Evolutionary conservation across 2,113 vertebrate genomes (phyloP), one percentile per base, ranked within the genome.

Genomic region (Noctilio leporinus): DNA sequence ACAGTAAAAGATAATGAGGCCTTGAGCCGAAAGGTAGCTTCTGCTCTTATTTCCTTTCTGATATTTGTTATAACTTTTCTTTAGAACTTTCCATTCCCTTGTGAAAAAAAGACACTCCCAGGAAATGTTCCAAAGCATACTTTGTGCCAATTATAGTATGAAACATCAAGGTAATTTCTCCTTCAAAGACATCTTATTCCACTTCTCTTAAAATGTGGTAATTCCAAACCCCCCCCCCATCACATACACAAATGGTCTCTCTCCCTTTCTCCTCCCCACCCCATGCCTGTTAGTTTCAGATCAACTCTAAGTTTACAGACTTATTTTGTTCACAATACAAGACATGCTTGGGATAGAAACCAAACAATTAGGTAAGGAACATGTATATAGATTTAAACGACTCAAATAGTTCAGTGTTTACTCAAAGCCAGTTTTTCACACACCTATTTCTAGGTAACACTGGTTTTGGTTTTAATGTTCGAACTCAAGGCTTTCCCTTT

Each of bases 111-210:
- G n/a, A 78, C 62, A 86, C 40, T 67, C 20, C 35, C 87, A 35
- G 28, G 49, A 89, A 89, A 86, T 22, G 35, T 64, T 78, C 55
- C 49, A 86, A 96, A 76, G 67, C 6, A 94, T 47, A 80, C 35
- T 67, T 33, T 55, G 17, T 89, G 45, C 43, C 80, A 26, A 11
- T 49, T 70, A 69, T 35, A 49, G 7, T 83, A 65, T 83, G 30
- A 95, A 91, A 70, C 55, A 80, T 78, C 16, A 30, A 4, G 2
- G 57, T 73, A 89, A 89, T 90, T 90, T 92, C 70, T 86, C 38
- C 38, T 90, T 93, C 10, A 90, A 91, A 89, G 59, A 20, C 26
- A 80, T 93, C 80, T 64, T 95, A 75, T 83, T 91, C 92, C 53
- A 91, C 84, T 78, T 94, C 70, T 89, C 38, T 47, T 89, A 83